phyloP scores from a whole-genome alignment of 92 coral and sea anemone species.

The Bergia puertoricense region DNA sequence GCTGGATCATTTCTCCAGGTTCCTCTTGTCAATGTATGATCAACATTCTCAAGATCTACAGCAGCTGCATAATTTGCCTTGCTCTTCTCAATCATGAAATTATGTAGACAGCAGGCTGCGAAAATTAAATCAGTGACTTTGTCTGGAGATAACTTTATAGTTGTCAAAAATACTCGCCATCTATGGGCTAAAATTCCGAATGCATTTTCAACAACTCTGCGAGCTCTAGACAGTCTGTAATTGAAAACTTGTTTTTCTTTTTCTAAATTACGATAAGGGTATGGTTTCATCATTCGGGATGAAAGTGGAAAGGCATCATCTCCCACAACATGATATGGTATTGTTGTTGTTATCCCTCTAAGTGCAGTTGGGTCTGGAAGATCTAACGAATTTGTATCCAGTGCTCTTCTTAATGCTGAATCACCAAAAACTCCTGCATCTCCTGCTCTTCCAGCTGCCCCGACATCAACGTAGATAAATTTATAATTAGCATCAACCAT shows the following conservation, averaged over 20 bases:
- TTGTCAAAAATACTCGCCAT: constrained; percentile 33
- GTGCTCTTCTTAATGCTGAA: no score
- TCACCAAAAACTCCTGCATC: no score
- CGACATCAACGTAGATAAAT: no score
- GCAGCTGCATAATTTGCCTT: constrained; percentile 35
- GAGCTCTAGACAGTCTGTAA: constrained; percentile 39
- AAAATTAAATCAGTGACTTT: constrained; percentile 34
- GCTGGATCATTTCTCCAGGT: constrained; percentile 36
- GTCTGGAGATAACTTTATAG: not conserved
- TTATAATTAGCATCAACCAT: constrained; percentile 20
- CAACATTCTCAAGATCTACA: constrained; percentile 38
- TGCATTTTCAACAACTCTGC: constrained; percentile 49
- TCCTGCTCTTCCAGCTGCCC: not conserved
- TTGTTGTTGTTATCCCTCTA: not conserved
- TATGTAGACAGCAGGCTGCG: constrained; percentile 46
- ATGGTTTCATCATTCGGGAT: constrained; percentile 8
- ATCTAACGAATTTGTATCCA: not conserved
- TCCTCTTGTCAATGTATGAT: constrained; percentile 40
- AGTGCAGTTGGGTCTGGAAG: not conserved
- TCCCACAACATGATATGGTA: constrained; percentile 31
- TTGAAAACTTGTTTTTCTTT: constrained; percentile 31
- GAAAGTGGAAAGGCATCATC: constrained; percentile 30
- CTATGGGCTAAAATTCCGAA: constrained; percentile 42
- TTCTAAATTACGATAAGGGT: constrained; percentile 33
- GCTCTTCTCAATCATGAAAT: constrained; percentile 38